These are phyloP conservation scores for Poeciliopsis presidionis DNA, from an alignment of 2,797 vertebrate genomes.

Conservation along the genomic window DNA sequence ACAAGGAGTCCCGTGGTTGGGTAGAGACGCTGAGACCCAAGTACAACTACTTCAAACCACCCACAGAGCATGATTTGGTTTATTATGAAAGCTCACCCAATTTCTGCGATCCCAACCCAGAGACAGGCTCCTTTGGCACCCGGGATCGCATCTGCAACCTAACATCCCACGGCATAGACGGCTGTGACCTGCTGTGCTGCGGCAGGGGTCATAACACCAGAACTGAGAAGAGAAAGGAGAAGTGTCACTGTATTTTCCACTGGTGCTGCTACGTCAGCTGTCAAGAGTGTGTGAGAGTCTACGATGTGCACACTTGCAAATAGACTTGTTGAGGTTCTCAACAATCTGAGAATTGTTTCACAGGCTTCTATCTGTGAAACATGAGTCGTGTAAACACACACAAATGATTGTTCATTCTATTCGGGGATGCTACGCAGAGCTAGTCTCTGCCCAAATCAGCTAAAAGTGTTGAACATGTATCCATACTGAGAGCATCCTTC, in stretches of 20 bases:
- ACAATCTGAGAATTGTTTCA: conserved; percentile 3
- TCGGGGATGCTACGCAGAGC: conserved; percentile 49
- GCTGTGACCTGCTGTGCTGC: conserved; percentile 96
- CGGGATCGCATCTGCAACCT: conserved; percentile 93
- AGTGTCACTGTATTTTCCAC: conserved; percentile 97
- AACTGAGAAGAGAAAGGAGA: conserved; percentile 94
- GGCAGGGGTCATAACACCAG: conserved; percentile 96
- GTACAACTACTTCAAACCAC: conserved; percentile 96
- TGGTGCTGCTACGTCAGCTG: conserved; percentile 99
- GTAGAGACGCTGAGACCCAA: conserved; percentile 95
- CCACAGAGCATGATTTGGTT: conserved; percentile 93
- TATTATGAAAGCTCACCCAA: conserved; percentile 97
- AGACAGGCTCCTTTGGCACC: conserved; percentile 97
- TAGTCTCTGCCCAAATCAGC: conserved; percentile 48
- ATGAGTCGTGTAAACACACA: conserved; percentile 30
- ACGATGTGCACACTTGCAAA: conserved; percentile 98
- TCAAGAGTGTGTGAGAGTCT: conserved; percentile 93
- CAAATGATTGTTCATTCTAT: conserved; percentile 29
- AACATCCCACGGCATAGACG: conserved; percentile 95
- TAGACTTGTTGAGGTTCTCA: conserved; percentile 61
- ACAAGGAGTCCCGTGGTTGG: conserved; percentile 96
- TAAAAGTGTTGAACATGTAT: conserved; percentile 38
- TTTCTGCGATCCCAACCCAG: conserved; percentile 94
- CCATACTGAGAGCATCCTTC: conserved; percentile 20
- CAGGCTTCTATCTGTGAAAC: conserved; percentile 35